Conservation (phyloP, 2,113 vertebrate species). For the Sigmodon hispidus region DNA sequence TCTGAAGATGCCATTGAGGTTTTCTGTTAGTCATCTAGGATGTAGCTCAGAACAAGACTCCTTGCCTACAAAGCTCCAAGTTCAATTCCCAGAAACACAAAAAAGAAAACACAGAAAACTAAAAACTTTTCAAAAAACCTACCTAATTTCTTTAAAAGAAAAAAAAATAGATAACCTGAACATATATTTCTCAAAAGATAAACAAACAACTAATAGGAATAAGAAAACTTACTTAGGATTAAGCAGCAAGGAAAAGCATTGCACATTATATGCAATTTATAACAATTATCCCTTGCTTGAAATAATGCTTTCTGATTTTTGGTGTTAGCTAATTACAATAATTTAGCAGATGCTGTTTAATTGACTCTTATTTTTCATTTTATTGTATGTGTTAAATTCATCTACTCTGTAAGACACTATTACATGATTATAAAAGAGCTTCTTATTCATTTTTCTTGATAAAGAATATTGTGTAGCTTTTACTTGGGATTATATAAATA, state of each 20-base stretch:
- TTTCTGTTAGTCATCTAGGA: not conserved
- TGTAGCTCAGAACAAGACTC: not conserved
- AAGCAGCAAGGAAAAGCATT: not conserved
- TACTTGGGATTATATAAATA: conserved; percentile 4
- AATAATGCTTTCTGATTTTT: not conserved
- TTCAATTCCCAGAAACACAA: not conserved
- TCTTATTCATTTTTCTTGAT: not conserved
- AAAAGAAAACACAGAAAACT: not conserved
- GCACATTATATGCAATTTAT: not conserved
- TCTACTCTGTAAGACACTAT: not conserved
- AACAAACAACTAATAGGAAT: not conserved
- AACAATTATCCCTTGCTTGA: not conserved
- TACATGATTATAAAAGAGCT: not conserved
- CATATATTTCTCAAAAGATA: not conserved
- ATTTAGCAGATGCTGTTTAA: not conserved
- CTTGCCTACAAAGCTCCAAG: not conserved
- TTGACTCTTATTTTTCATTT: not conserved
- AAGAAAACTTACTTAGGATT: not conserved
- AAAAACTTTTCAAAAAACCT: not conserved
- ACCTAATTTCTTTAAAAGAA: not conserved
- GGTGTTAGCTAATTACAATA: not conserved
- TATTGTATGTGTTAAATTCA: not conserved
- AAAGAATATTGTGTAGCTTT: not conserved
- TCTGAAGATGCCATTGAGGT: not conserved
- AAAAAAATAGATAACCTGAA: not conserved